These are phyloP conservation scores for Drosophila neotestacea DNA, from an alignment of 2,888 invertebrate genomes.

Conservation along the genomic window DNA sequence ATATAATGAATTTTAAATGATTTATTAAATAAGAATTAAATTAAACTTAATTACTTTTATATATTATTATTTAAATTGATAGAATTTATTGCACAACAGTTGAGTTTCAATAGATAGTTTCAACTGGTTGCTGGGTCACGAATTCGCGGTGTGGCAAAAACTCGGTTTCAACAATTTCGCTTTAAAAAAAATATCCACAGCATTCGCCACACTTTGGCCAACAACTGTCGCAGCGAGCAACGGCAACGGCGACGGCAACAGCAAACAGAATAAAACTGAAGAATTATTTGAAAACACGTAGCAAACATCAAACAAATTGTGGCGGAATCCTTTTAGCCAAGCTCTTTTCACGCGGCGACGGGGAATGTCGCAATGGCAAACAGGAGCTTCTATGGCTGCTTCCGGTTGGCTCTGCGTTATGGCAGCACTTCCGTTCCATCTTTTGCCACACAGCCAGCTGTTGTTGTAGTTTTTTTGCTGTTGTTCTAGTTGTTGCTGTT, in stretches of 20 bases:
- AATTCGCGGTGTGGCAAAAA: constrained; percentile 22
- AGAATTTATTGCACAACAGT: not conserved
- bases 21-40: not conserved
- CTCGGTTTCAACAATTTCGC: constrained; percentile 43
- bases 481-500: constrained; percentile 7
- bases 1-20: not conserved
- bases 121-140: constrained; percentile 7
- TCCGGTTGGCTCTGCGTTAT: constrained; percentile 74
- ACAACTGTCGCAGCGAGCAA: constrained; percentile 56
- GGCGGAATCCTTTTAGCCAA: constrained; percentile 76
- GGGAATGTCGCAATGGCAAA: constrained; percentile 24
- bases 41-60: not conserved
- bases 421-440: constrained; percentile 66
- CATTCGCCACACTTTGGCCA: constrained; percentile 57
- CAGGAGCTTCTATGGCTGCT: constrained; percentile 63
- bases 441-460: constrained; percentile 18
- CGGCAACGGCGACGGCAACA: constrained; percentile 6
- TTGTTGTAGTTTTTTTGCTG: constrained; percentile 8
- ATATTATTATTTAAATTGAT: not conserved
- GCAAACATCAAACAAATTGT: constrained; percentile 79
- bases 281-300: constrained; percentile 77
- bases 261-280: constrained; percentile 57
- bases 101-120: constrained; percentile 3
- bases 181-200: constrained; percentile 43
- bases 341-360: constrained; percentile 63